phyloP scores from a whole-genome alignment of 1,140 invertebrate genomes.

The Sycobia sp. region DNA sequence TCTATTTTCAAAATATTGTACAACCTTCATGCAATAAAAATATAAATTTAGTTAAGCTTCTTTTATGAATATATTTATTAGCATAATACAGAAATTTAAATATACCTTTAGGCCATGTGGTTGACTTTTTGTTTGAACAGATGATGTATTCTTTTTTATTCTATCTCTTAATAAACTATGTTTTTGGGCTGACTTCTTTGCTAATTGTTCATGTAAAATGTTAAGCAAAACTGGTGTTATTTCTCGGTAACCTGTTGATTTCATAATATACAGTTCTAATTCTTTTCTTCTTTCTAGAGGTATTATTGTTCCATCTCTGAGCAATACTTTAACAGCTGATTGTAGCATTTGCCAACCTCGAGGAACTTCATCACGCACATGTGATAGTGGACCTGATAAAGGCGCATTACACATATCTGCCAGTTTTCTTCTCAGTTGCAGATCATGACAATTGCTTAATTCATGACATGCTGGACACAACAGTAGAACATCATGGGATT shows the following conservation, averaged over 20 bases:
- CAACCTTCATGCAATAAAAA: slow-evolving; percentile 63
- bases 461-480: slow-evolving; percentile 78
- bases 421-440: slow-evolving; percentile 66
- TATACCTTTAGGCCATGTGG: slow-evolving; percentile 54
- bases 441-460: slow-evolving; percentile 72
- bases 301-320: slow-evolving; percentile 62
- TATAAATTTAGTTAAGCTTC: slow-evolving; percentile 39
- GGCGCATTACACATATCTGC: slow-evolving; percentile 71
- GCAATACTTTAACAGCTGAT: slow-evolving; percentile 72
- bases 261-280: slow-evolving; percentile 59
- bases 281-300: slow-evolving; percentile 63
- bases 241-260: slow-evolving; percentile 55
- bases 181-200: slow-evolving; percentile 3
- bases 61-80: slow-evolving; percentile 10
- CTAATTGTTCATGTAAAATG: slow-evolving; percentile 51
- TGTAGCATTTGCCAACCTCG: slow-evolving; percentile 64
- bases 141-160: slow-evolving; percentile 27
- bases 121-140: slow-evolving; percentile 36
- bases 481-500: slow-evolving; percentile 81
- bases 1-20: slow-evolving; percentile 65
- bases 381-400: slow-evolving; percentile 53
- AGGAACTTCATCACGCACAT: slow-evolving; percentile 38
- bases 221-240: slow-evolving; percentile 61
- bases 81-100: not conserved
- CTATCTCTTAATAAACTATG: slow-evolving; percentile 1